Conservation (phyloP, 2,113 vertebrate species). For the Protobothrops flavoviridis region DNA sequence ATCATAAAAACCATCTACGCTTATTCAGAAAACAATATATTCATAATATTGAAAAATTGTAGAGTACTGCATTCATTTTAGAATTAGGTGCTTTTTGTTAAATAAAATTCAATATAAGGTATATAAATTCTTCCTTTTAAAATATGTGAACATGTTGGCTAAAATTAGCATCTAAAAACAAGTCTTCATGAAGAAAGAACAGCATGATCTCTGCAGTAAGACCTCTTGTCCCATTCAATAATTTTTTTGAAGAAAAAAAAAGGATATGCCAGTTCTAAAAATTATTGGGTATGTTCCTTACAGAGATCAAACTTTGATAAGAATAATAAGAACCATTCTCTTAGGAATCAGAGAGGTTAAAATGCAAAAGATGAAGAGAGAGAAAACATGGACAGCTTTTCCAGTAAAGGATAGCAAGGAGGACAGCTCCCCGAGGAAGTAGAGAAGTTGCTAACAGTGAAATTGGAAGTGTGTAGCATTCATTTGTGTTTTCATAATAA, state of each 20-base stretch:
- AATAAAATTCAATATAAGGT: not conserved
- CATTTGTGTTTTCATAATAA: not conserved
- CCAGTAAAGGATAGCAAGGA: not conserved
- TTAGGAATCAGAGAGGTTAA: not conserved
- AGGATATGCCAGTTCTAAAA: not conserved
- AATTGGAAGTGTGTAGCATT: not conserved
- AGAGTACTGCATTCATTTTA: not conserved
- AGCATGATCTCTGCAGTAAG: not conserved
- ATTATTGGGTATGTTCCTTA: not conserved
- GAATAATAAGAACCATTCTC: not conserved
- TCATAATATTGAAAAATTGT: not conserved
- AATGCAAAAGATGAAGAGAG: not conserved
- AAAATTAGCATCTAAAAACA: not conserved
- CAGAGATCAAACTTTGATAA: not conserved
- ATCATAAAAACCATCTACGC: conserved; percentile 6
- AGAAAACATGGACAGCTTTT: not conserved
- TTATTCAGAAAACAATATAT: not conserved
- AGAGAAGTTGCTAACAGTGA: not conserved
- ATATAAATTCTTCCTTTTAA: not conserved
- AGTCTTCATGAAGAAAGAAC: not conserved
- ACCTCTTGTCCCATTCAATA: not conserved
- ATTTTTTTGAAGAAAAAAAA: not conserved
- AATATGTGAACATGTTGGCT: not conserved
- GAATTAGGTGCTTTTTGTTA: not conserved
- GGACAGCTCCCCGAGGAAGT: not conserved